These are phyloP conservation scores for Eupeodes luniger DNA, from an alignment of 2,888 invertebrate genomes.

Conservation along the genomic window DNA sequence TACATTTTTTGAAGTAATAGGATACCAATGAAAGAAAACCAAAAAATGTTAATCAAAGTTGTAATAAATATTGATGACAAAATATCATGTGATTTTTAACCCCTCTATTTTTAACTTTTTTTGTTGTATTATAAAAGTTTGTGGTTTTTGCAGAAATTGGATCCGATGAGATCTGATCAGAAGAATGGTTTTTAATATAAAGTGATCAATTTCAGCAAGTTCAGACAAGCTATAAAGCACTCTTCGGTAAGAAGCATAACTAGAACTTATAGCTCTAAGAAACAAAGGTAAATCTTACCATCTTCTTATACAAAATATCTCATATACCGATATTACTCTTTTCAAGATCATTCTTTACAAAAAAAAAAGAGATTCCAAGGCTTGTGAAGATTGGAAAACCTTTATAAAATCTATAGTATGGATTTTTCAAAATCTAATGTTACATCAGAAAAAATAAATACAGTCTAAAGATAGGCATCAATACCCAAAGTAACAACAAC, in stretches of 20 bases:
- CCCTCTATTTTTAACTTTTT: neutral
- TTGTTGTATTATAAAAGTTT: neutral
- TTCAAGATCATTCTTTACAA: too few relatives aligned
- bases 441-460: too few relatives aligned
- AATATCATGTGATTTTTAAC: slow-evolving; percentile 29
- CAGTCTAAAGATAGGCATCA: too few relatives aligned
- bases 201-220: slow-evolving; percentile 18
- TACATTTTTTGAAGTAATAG: slow-evolving; percentile 8
- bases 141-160: slow-evolving; percentile 12
- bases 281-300: too few relatives aligned
- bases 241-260: neutral
- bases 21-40: slow-evolving; percentile 5
- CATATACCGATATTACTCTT: too few relatives aligned
- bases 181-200: neutral
- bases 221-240: neutral
- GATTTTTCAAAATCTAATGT: too few relatives aligned
- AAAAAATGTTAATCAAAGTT: slow-evolving; percentile 8
- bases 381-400: too few relatives aligned
- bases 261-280: too few relatives aligned
- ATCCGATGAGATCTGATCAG: neutral
- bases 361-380: too few relatives aligned
- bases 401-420: too few relatives aligned
- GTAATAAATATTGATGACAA: slow-evolving; percentile 38
- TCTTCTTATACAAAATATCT: too few relatives aligned
- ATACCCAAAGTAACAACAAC: too few relatives aligned